Percentiles rank a stretch among this genome's conserved stretches.
phyloP scores from a whole-genome alignment of 2,113 vertebrate genomes.

The Sigmodon hispidus region DNA sequence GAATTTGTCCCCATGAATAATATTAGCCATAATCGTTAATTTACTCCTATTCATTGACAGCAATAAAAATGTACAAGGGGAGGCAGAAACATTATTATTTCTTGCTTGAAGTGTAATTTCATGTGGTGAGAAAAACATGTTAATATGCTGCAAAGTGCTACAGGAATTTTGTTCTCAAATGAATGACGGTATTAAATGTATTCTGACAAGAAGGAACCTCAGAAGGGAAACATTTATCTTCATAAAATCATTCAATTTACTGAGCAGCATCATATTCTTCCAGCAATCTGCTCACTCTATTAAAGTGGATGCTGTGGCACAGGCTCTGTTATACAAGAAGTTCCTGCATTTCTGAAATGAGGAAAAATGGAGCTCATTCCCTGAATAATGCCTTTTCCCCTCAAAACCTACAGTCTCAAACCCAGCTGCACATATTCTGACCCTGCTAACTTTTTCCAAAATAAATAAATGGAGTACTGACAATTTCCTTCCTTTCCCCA shows the following conservation, averaged over 20 bases:
- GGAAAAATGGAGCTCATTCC: constrained; percentile 70
- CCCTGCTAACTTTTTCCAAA: neutral
- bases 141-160: constrained; percentile 89
- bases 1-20: constrained; percentile 90
- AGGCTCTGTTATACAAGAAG: constrained; percentile 81
- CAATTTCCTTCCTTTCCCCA: neutral
- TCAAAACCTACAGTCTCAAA: neutral
- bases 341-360: constrained; percentile 81
- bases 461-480: constrained; percentile 32
- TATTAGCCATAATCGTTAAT: constrained; percentile 90
- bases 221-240: constrained; percentile 92
- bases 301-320: constrained; percentile 87
- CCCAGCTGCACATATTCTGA: neutral
- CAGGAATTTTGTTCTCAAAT: constrained; percentile 90
- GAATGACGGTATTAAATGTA: constrained; percentile 89
- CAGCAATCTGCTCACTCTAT: constrained; percentile 90
- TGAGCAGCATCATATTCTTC: constrained; percentile 87
- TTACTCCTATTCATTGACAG: constrained; percentile 91
- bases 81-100: constrained; percentile 91
- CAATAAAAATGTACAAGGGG: constrained; percentile 90
- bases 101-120: constrained; percentile 91
- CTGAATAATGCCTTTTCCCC: neutral
- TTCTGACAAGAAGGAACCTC: constrained; percentile 91
- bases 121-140: constrained; percentile 89
- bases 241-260: constrained; percentile 92